Evolutionary conservation across 1,140 invertebrate genomes (phyloP).

Genomic region (Pinna nobilis): DNA sequence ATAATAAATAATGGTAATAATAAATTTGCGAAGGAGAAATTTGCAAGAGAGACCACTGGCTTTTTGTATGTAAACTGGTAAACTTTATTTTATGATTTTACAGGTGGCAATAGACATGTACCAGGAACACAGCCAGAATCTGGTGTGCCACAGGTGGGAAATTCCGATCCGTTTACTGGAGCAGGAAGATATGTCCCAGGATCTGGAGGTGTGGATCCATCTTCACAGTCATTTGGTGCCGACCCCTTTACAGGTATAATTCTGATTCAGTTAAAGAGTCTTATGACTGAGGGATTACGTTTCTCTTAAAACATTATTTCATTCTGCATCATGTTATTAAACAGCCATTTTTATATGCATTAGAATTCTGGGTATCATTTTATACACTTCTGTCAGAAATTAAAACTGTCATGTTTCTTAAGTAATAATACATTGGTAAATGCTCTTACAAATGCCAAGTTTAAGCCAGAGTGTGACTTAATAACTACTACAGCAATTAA

Average conservation of each 20-base stretch:
- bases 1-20: background rate
- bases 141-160: constrained; percentile 12
- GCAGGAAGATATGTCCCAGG: constrained; percentile 80
- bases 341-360: no score
- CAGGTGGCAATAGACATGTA: constrained; percentile 76
- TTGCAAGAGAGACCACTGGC: background rate
- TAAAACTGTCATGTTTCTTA: no score
- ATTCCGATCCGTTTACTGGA: constrained; percentile 75
- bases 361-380: no score
- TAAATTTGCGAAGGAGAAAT: background rate
- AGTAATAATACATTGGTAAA: no score
- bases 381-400: no score
- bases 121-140: constrained; percentile 57
- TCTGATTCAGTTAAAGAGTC: constrained; percentile 21
- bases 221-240: constrained; percentile 36
- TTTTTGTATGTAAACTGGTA: background rate
- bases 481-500: no score
- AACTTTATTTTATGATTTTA: constrained; percentile 30
- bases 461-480: no score
- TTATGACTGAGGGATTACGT: background rate
- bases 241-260: constrained; percentile 65
- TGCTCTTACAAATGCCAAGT: no score
- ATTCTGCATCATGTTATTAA: background rate
- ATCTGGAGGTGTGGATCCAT: constrained; percentile 25
- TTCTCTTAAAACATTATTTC: background rate